phyloP scores from a whole-genome alignment of 2,888 invertebrate species.

The Drosophila nigricruria region DNA sequence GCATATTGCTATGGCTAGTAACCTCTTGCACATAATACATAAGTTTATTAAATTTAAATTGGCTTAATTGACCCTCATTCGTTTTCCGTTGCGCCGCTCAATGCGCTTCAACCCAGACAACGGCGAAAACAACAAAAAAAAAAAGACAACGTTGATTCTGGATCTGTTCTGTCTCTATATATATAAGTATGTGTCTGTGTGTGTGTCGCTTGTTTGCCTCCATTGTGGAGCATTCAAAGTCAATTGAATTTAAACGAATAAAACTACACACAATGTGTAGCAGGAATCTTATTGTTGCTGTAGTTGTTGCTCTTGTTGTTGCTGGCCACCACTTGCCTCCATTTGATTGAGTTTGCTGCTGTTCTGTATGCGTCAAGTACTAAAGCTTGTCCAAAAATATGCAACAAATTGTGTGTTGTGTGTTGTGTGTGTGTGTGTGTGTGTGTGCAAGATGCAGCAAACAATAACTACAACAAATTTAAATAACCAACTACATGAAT shows the following conservation, averaged over 20 bases:
- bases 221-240: conserved; percentile 78
- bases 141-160: conserved; percentile 41
- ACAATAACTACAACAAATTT: conserved; percentile 16
- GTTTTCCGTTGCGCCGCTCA: conserved; percentile 72
- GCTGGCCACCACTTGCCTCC: conserved; percentile 69
- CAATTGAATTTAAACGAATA: conserved; percentile 80
- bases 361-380: conserved; percentile 53
- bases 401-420: conserved; percentile 48
- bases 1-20: conserved; percentile 73
- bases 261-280: conserved; percentile 70
- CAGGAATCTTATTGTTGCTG: conserved; percentile 53
- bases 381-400: conserved; percentile 63
- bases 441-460: conserved; percentile 48
- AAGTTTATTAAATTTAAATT: conserved; percentile 86
- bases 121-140: conserved; percentile 19
- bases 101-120: conserved; percentile 40
- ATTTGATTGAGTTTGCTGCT: conserved; percentile 66
- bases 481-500: conserved; percentile 32
- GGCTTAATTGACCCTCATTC: conserved; percentile 86
- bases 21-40: conserved; percentile 84
- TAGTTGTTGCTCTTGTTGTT: conserved; percentile 34
- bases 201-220: conserved; percentile 64
- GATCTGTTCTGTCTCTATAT: conserved; percentile 8
- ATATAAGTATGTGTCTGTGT: conserved; percentile 10
- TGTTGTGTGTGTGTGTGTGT: background rate